A percentile compares a stretch with the other conserved stretches of the same genome.
Evolutionary conservation across 1,140 invertebrate species (phyloP).

Genomic region (Oncopodura yosiiana): DNA sequence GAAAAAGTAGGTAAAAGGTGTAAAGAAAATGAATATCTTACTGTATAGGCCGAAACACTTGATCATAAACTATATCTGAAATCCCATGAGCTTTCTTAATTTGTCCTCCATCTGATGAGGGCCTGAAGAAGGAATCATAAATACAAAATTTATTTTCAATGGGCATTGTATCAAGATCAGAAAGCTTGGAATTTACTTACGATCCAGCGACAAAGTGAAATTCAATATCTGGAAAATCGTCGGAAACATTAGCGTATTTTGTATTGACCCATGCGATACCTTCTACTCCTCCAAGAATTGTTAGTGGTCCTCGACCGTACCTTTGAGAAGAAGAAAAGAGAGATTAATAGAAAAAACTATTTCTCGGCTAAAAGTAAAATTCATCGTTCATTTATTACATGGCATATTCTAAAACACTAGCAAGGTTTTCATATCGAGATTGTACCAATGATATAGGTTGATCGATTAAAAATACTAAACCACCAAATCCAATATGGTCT

Average conservation of each 20-base stretch:
- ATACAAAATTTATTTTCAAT: neutral
- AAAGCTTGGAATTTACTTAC: constrained; percentile 13
- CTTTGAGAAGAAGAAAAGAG: no score
- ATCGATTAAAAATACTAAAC: constrained; percentile 68
- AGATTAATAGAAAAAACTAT: neutral
- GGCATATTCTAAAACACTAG: constrained; percentile 57
- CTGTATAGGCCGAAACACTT: constrained; percentile 32
- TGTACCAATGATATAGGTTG: constrained; percentile 68
- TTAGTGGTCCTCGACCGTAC: constrained; percentile 67
- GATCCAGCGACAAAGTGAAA: constrained; percentile 76
- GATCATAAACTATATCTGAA: constrained; percentile 38
- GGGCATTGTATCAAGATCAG: neutral
- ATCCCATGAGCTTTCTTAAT: constrained; percentile 67
- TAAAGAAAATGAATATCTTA: no score
- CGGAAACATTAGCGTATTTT: constrained; percentile 61
- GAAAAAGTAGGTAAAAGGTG: no score
- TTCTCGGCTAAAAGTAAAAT: no score
- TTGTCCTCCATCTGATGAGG: constrained; percentile 78
- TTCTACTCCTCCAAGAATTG: constrained; percentile 81
- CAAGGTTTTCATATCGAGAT: constrained; percentile 62
- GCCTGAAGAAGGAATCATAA: constrained; percentile 37
- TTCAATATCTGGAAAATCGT: constrained; percentile 72
- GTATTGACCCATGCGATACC: constrained; percentile 82
- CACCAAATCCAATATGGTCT: constrained; percentile 77
- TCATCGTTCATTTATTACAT: no score